phyloP scores from a whole-genome alignment of 2,888 invertebrate species.

The Argyresthia goedartella region DNA sequence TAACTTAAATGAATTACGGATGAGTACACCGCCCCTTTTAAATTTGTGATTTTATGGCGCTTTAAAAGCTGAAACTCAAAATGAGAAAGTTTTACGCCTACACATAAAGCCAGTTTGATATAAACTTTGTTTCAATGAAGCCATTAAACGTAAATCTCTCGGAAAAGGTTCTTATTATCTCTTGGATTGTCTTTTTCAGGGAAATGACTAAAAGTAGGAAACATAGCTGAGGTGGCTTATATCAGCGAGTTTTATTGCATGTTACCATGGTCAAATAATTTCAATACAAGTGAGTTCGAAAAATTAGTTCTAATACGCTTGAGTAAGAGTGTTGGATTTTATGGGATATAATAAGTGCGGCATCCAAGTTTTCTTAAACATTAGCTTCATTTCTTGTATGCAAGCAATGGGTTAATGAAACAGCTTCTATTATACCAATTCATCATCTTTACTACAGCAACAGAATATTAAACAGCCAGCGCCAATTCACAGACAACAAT shows the following conservation, averaged over 20 bases:
- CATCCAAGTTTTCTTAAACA: too few relatives aligned
- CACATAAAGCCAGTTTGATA: not conserved
- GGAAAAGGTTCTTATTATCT: not conserved
- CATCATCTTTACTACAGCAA: too few relatives aligned
- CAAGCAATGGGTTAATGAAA: too few relatives aligned
- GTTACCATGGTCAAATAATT: too few relatives aligned
- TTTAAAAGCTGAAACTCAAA: conserved; percentile 47
- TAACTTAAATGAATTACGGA: conserved; percentile 65
- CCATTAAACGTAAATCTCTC: conserved; percentile 1
- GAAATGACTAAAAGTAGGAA: not conserved
- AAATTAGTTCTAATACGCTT: not conserved
- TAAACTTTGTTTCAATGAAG: not conserved
- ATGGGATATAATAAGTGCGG: too few relatives aligned
- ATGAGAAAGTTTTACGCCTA: conserved; percentile 35
- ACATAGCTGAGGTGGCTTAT: not conserved
- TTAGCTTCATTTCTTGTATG: too few relatives aligned
- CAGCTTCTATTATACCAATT: too few relatives aligned
- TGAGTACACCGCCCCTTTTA: conserved; percentile 48
- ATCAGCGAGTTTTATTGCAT: not conserved
- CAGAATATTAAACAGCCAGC: too few relatives aligned
- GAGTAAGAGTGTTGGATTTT: too few relatives aligned
- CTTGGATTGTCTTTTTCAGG: not conserved
- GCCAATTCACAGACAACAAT: too few relatives aligned
- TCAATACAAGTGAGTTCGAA: not conserved
- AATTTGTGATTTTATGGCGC: conserved; percentile 54